These are phyloP conservation scores for Heterodera schachtii DNA, from an alignment of 1,140 invertebrate genomes.

Conservation along the genomic window DNA sequence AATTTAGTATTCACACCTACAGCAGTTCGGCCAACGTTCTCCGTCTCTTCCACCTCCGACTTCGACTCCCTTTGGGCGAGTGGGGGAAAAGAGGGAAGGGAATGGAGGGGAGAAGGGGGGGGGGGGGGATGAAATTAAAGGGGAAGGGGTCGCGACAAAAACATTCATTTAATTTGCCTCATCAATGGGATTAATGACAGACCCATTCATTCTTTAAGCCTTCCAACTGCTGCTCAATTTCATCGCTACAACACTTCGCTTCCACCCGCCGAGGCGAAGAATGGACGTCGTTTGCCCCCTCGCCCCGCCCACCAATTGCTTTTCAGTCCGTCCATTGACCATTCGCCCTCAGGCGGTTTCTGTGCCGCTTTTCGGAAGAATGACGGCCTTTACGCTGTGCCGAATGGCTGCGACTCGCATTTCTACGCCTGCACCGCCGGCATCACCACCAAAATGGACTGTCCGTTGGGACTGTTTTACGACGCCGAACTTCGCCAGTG, in stretches of 20 bases:
- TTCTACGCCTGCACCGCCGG: slow-evolving; percentile 18
- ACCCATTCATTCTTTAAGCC: background rate
- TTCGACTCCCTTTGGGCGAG: no score
- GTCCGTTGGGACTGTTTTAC: slow-evolving; percentile 27
- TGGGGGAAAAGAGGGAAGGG: no score
- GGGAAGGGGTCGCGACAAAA: no score
- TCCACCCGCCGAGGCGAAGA: background rate
- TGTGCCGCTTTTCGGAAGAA: slow-evolving; percentile 18
- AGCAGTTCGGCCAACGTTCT: no score
- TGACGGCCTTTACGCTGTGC: background rate
- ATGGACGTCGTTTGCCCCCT: background rate
- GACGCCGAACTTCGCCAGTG: slow-evolving; percentile 18
- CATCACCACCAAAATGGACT: slow-evolving; percentile 17
- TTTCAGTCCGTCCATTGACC: slow-evolving; percentile 7
- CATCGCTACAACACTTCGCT: background rate
- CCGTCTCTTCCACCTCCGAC: no score
- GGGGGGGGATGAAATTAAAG: no score
- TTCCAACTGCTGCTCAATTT: background rate
- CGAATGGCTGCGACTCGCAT: background rate
- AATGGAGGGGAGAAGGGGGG: no score
- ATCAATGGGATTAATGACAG: no score
- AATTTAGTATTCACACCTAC: background rate
- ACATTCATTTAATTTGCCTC: no score
- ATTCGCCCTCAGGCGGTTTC: background rate
- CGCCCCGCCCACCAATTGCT: background rate